These are phyloP conservation scores for Siniperca undulata DNA, from an alignment of 2,797 vertebrate species.

Conservation along the genomic window DNA sequence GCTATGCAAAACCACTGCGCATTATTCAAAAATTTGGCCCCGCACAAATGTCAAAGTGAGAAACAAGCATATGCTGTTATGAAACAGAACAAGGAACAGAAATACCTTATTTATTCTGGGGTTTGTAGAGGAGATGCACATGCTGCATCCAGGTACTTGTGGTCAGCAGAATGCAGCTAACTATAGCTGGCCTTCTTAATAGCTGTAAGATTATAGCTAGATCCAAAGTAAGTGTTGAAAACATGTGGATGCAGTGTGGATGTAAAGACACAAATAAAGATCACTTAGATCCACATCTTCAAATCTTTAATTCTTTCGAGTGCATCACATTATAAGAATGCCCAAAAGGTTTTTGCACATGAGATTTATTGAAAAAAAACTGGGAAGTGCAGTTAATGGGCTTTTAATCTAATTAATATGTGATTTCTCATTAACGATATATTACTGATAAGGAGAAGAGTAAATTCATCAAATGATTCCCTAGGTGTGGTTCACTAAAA, in stretches of 20 bases:
- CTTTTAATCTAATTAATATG: slow-evolving; percentile 6
- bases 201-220: neutral
- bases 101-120: slow-evolving; percentile 48
- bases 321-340: neutral
- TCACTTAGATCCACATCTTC: neutral
- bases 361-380: neutral
- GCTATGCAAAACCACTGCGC: slow-evolving; percentile 79
- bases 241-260: slow-evolving; percentile 5
- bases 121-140: slow-evolving; percentile 30
- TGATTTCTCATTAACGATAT: slow-evolving; percentile 15
- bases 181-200: neutral
- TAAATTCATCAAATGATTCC: slow-evolving; percentile 10
- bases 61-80: slow-evolving; percentile 69
- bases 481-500: neutral
- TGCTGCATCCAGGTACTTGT: slow-evolving; percentile 27
- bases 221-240: neutral
- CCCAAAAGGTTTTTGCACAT: neutral
- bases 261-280: neutral
- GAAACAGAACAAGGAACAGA: slow-evolving; percentile 58
- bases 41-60: slow-evolving; percentile 82
- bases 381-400: neutral
- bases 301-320: slow-evolving; percentile 3
- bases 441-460: slow-evolving; percentile 14
- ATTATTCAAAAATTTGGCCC: slow-evolving; percentile 82
- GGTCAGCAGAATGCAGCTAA: slow-evolving; percentile 30